Evolutionary conservation across 2,888 invertebrate genomes (phyloP).

Genomic region (Acanthosepion lycidas): DNA sequence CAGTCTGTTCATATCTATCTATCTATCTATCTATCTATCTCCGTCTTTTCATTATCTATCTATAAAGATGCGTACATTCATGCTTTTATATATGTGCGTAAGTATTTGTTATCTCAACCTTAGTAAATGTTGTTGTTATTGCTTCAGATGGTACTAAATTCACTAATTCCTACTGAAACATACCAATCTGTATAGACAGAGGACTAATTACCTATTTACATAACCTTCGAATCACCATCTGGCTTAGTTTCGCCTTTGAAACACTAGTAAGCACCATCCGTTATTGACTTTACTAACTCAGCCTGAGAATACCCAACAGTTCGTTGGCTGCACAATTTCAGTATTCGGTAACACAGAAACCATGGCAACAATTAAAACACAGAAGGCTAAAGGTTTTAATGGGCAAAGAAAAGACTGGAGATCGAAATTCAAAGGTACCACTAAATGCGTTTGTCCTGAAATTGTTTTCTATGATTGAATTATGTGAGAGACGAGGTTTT

Average conservation of each 20-base stretch:
- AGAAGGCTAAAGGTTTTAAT: neutral
- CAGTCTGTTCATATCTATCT: too few relatives aligned
- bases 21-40: neutral
- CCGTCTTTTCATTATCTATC: too few relatives aligned
- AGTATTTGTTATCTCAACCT: neutral
- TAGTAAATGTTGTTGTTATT: slow-evolving; percentile 15
- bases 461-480: too few relatives aligned
- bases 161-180: neutral
- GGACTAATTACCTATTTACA: slow-evolving; percentile 8
- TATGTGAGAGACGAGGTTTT: too few relatives aligned
- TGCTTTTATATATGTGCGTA: neutral
- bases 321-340: neutral
- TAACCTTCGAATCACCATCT: slow-evolving; percentile 14
- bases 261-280: neutral
- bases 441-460: neutral
- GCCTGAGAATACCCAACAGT: neutral
- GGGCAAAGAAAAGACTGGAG: neutral
- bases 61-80: neutral
- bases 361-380: neutral
- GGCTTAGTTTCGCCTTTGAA: neutral
- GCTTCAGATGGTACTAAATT: neutral
- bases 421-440: neutral
- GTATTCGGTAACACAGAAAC: neutral
- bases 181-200: neutral
- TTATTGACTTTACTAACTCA: neutral